Conservation (phyloP, 2,888 invertebrate species). For the Oscheius myriophilus region DNA sequence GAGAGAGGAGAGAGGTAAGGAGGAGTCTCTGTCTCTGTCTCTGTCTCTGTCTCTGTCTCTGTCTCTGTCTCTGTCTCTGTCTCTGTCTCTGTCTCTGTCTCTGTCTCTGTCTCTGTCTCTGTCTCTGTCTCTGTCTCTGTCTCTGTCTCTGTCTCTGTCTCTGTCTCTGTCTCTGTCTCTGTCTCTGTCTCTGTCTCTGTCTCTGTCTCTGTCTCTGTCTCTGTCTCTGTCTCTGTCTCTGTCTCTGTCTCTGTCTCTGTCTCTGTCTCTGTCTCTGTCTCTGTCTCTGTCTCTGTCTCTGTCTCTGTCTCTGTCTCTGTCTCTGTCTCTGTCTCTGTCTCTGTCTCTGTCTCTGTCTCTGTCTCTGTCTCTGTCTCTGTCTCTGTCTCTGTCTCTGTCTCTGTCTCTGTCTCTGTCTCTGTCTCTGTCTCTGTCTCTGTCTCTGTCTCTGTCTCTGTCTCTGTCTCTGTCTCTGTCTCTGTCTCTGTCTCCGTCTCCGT, state of each 20-base stretch:
- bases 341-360: no score
- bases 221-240: no score
- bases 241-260: no score
- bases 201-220: neutral
- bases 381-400: no score
- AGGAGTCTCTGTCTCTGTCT: neutral
- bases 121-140: neutral
- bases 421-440: slow-evolving; percentile 6
- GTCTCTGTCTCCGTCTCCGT: neutral
- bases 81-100: neutral
- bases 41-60: slow-evolving; percentile 5
- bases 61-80: neutral
- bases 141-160: slow-evolving; percentile 5
- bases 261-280: no score
- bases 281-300: no score
- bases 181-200: neutral
- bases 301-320: no score
- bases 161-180: neutral
- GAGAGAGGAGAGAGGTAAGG: neutral
- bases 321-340: no score
- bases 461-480: neutral
- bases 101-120: slow-evolving; percentile 1
- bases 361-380: no score
- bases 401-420: neutral
- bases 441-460: slow-evolving; percentile 1